phyloP scores from a whole-genome alignment of 2,113 vertebrate genomes.

The Channa argus region DNA sequence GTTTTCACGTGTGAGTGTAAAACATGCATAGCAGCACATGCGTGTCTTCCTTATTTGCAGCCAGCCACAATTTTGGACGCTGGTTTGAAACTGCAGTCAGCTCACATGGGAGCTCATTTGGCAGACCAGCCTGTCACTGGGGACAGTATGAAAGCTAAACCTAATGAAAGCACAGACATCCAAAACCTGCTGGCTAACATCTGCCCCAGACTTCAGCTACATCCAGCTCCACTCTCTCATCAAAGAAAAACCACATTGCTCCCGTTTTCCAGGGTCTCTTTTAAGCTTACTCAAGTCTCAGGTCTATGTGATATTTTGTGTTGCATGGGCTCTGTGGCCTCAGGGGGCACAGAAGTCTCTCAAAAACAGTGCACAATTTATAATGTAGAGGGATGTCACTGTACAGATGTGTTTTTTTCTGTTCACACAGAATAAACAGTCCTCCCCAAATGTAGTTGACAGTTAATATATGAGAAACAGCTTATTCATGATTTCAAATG shows the following conservation, averaged over 20 bases:
- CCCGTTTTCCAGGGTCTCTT: slow-evolving; percentile 6
- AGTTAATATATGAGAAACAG: slow-evolving; percentile 1
- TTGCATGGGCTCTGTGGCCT: slow-evolving; percentile 1
- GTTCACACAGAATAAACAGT: slow-evolving; percentile 19
- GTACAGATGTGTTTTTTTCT: neutral
- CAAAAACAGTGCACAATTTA: slow-evolving; percentile 32
- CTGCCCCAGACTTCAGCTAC: slow-evolving; percentile 60
- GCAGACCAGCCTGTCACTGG: slow-evolving; percentile 58
- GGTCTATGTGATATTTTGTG: slow-evolving; percentile 40
- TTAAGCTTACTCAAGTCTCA: slow-evolving; percentile 35
- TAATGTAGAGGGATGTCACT: slow-evolving; percentile 26
- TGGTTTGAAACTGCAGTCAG: slow-evolving; percentile 51
- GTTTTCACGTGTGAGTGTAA: slow-evolving; percentile 1
- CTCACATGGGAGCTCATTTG: slow-evolving; percentile 80
- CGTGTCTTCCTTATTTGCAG: slow-evolving; percentile 45
- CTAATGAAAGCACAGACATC: slow-evolving; percentile 74
- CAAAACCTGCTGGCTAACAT: slow-evolving; percentile 65
- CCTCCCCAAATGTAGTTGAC: neutral
- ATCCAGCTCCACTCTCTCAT: slow-evolving; percentile 40
- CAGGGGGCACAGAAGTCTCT: slow-evolving; percentile 36
- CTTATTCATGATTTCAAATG: slow-evolving; percentile 29
- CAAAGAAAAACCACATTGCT: slow-evolving; percentile 42
- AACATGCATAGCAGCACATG: slow-evolving; percentile 50
- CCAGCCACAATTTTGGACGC: slow-evolving; percentile 61
- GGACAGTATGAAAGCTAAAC: slow-evolving; percentile 67